Percentiles rank a stretch among this genome's conserved stretches.
Conservation (phyloP, 2,888 invertebrate species). For the Hanleya hanleyi region DNA sequence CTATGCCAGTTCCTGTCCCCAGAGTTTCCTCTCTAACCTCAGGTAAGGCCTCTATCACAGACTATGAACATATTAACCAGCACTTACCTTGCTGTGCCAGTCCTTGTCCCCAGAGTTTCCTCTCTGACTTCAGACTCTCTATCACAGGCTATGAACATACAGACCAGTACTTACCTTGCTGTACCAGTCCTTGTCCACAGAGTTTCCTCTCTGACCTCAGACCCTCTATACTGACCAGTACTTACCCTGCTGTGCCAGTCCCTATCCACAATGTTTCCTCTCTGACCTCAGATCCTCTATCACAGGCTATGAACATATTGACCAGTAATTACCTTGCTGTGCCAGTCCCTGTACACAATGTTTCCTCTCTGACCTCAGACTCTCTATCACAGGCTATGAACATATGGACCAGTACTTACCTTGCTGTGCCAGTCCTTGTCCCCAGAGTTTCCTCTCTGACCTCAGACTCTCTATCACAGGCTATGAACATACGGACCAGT, state of each 20-base stretch:
- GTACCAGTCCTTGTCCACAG: constrained; percentile 72
- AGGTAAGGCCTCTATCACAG: no score
- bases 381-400: constrained; percentile 70
- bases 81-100: no score
- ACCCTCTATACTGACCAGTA: constrained; percentile 70
- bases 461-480: constrained; percentile 71
- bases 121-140: no score
- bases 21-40: no score
- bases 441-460: constrained; percentile 71
- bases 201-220: constrained; percentile 69
- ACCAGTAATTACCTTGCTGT: constrained; percentile 68
- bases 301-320: no score
- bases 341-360: constrained; percentile 72
- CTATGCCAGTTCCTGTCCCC: no score
- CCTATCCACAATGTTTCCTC: constrained; percentile 71
- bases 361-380: constrained; percentile 69
- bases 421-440: constrained; percentile 72
- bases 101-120: no score
- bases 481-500: no score
- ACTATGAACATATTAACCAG: no score
- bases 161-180: constrained; percentile 70
- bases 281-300: constrained; percentile 71
- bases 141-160: no score
- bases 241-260: constrained; percentile 71
- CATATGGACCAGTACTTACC: no score